A percentile compares a stretch with the other conserved stretches of the same genome.
Conservation (phyloP, 2,113 vertebrate species). For the Heterotilapia buettikoferi region DNA sequence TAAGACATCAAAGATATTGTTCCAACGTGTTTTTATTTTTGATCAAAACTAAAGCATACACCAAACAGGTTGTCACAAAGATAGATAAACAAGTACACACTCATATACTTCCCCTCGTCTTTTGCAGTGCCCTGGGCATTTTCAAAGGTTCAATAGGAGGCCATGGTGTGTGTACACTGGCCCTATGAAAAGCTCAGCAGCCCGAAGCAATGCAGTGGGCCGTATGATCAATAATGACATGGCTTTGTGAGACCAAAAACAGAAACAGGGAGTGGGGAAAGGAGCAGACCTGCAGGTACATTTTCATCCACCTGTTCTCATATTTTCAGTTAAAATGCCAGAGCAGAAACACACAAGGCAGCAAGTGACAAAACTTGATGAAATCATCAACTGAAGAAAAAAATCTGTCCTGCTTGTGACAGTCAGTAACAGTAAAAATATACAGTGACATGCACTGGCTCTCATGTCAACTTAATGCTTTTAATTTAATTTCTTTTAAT, state of each 20-base stretch:
- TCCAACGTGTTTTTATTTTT: neutral
- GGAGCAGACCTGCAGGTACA: neutral
- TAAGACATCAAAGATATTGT: neutral
- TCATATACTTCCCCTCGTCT: neutral
- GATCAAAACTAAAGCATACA: neutral
- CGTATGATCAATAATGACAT: slow-evolving; percentile 20
- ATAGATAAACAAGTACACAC: neutral
- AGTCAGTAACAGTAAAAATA: neutral
- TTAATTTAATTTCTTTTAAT: neutral
- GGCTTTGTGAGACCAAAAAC: neutral
- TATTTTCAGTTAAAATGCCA: neutral
- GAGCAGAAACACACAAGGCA: neutral
- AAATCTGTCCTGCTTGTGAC: neutral
- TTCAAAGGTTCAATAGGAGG: neutral
- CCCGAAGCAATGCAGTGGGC: neutral
- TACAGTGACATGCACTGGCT: neutral
- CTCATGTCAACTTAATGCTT: neutral
- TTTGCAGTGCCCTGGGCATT: neutral
- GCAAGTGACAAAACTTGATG: neutral
- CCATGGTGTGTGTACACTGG: neutral
- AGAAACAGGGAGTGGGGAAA: neutral
- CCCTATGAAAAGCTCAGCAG: neutral
- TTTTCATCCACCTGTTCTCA: neutral
- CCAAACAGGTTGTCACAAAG: neutral
- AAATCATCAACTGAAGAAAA: neutral